These are phyloP conservation scores for Drosophila emarginata DNA, from an alignment of 2,888 invertebrate species.

Conservation along the genomic window DNA sequence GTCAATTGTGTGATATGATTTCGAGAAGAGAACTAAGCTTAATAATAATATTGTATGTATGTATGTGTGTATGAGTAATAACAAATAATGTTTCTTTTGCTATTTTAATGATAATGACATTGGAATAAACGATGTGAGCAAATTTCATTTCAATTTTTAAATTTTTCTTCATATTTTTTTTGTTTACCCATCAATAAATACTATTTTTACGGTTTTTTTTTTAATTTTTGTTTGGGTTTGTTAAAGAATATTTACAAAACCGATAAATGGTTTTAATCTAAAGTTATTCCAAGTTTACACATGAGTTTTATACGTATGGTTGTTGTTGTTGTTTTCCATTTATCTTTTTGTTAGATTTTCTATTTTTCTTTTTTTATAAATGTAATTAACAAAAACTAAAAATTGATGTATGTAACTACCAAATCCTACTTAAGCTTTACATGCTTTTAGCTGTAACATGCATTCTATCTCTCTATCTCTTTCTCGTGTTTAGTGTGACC, in stretches of 20 bases:
- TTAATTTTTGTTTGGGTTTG: slow-evolving; percentile 3
- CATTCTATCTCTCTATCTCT: slow-evolving; percentile 17
- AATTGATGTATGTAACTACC: slow-evolving; percentile 65
- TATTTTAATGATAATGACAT: slow-evolving; percentile 19
- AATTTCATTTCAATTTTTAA: slow-evolving; percentile 26
- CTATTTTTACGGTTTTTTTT: slow-evolving; percentile 19
- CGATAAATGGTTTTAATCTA: slow-evolving; percentile 14
- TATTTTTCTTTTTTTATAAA: slow-evolving; percentile 53
- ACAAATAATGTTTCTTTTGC: slow-evolving; percentile 28
- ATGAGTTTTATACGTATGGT: slow-evolving; percentile 12
- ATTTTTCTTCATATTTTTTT: slow-evolving; percentile 26
- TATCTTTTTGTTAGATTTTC: slow-evolving; percentile 19
- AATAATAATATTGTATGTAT: slow-evolving; percentile 41
- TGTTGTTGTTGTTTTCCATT: slow-evolving; percentile 6
- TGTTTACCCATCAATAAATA: slow-evolving; percentile 24
- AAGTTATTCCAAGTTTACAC: slow-evolving; percentile 47
- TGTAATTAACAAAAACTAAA: slow-evolving; percentile 72
- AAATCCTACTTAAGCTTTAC: slow-evolving; percentile 74
- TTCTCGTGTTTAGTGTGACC: slow-evolving; percentile 1
- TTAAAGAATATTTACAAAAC: slow-evolving; percentile 16
- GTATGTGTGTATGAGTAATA: slow-evolving; percentile 28
- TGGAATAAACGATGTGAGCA: slow-evolving; percentile 66
- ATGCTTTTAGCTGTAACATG: slow-evolving; percentile 70
- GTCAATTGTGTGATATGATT: slow-evolving; percentile 60
- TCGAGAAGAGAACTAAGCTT: slow-evolving; percentile 53